Percentiles rank a stretch among this genome's conserved stretches.
Conservation (phyloP, 2,113 vertebrate genomes). For the Elephantulus edwardii region DNA sequence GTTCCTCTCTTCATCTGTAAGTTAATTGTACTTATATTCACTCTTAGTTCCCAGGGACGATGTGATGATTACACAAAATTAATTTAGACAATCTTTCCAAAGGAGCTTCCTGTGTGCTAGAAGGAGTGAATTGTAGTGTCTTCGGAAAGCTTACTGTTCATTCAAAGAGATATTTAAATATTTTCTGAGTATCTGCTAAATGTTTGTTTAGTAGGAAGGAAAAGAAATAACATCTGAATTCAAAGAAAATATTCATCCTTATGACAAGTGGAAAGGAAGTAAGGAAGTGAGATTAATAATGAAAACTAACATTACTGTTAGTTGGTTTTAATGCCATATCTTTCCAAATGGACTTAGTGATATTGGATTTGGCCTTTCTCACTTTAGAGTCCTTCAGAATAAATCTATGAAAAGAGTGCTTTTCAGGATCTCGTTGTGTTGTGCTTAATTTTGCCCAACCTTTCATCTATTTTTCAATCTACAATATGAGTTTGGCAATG, state of each 20-base stretch:
- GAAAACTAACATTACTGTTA: slow-evolving; percentile 3
- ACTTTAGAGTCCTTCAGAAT: neutral
- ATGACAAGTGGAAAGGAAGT: neutral
- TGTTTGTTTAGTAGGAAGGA: neutral
- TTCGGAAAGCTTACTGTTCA: neutral
- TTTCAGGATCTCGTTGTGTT: neutral
- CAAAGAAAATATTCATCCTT: neutral
- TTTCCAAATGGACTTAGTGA: neutral
- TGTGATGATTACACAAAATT: slow-evolving; percentile 20
- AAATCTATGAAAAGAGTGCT: neutral
- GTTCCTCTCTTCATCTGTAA: neutral
- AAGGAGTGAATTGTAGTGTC: neutral
- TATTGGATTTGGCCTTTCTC: slow-evolving; percentile 25
- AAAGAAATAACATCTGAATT: neutral
- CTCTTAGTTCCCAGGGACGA: neutral
- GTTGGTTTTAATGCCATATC: neutral
- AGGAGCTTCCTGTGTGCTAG: neutral
- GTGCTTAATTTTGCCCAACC: neutral
- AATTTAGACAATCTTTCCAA: slow-evolving; percentile 10
- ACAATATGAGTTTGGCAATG: neutral
- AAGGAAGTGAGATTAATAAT: neutral
- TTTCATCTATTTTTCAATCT: neutral
- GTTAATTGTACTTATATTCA: neutral
- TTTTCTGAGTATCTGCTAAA: neutral
- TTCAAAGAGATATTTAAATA: neutral